Conservation (phyloP, 2,113 vertebrate genomes). For the Charadrius vociferus region DNA sequence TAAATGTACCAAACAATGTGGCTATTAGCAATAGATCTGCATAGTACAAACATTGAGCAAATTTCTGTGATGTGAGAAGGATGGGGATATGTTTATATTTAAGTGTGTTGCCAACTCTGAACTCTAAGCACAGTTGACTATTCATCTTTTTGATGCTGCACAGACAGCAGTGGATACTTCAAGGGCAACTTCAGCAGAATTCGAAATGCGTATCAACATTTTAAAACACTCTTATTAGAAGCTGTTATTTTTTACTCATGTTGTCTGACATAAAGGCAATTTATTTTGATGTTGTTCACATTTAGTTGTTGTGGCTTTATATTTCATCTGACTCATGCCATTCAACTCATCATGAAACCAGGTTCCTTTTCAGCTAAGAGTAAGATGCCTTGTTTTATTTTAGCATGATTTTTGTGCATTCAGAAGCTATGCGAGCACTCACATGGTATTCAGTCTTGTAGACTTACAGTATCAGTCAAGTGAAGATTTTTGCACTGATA, state of each 20-base stretch:
- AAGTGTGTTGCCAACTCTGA: background rate
- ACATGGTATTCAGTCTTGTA: background rate
- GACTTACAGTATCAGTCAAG: background rate
- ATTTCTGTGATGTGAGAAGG: background rate
- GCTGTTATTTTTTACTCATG: background rate
- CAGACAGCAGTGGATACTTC: background rate
- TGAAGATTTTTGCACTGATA: background rate
- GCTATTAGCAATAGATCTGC: background rate
- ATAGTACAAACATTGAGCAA: background rate
- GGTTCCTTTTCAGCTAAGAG: background rate
- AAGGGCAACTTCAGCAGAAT: background rate
- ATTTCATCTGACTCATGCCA: background rate
- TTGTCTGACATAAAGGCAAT: background rate
- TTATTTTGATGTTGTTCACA: background rate
- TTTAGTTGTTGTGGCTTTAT: background rate
- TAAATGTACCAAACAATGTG: background rate
- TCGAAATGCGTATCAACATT: background rate
- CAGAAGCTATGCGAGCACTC: background rate
- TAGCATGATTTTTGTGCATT: background rate
- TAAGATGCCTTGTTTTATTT: background rate
- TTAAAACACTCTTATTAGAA: background rate
- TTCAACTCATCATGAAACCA: background rate
- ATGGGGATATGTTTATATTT: background rate
- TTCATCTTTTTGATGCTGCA: background rate
- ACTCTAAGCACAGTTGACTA: background rate